Percentiles rank a stretch among this genome's conserved stretches.
Conservation (phyloP, 2,113 vertebrate genomes). For the Hoplias malabaricus region DNA sequence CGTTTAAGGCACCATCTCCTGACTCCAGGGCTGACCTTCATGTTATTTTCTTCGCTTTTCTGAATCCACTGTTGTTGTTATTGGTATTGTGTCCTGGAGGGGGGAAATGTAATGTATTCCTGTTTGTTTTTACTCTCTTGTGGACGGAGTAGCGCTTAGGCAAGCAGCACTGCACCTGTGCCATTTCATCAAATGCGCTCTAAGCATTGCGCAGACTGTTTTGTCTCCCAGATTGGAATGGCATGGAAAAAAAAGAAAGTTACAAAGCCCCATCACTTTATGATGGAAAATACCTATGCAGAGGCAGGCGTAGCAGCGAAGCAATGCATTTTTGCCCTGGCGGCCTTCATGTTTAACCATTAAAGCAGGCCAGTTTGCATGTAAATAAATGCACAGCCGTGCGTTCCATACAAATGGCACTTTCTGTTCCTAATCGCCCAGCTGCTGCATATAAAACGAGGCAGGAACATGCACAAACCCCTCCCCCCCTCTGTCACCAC, state of each 20-base stretch:
- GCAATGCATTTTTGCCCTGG: neutral
- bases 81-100: neutral
- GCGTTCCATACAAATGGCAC: neutral
- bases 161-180: constrained; percentile 31
- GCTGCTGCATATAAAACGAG: constrained; percentile 22
- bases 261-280: constrained; percentile 28
- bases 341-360: constrained; percentile 5
- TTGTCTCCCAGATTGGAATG: constrained; percentile 48
- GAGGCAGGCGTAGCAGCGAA: neutral
- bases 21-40: constrained; percentile 23
- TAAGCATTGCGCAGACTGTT: constrained; percentile 32
- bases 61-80: neutral
- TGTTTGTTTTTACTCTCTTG: constrained; percentile 9
- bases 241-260: constrained; percentile 2
- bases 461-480: constrained; percentile 48
- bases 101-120: constrained; percentile 31
- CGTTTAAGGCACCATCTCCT: neutral
- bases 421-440: neutral
- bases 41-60: neutral
- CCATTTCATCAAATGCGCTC: constrained; percentile 44
- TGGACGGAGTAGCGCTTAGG: neutral
- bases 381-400: constrained; percentile 23
- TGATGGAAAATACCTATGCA: constrained; percentile 21
- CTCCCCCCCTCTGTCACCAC: no score
- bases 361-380: constrained; percentile 29